Percentiles rank a stretch among this genome's conserved stretches.
These are phyloP conservation scores for Trachelus tabidus DNA, from an alignment of 2,888 invertebrate species.

Conservation along the genomic window DNA sequence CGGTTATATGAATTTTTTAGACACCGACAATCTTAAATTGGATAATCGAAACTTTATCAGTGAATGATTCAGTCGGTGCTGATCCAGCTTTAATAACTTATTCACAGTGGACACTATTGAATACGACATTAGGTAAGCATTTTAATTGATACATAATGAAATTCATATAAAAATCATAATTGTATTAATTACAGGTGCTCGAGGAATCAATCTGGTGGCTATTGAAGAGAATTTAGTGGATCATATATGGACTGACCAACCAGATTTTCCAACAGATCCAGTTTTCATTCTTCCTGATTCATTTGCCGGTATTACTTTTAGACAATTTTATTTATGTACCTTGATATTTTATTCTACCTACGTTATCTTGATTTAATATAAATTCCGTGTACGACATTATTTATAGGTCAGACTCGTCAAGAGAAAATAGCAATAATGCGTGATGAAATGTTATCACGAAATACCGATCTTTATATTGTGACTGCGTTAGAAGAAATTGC, in stretches of 20 bases:
- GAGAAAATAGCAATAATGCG: slow-evolving; percentile 37
- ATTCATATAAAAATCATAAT: background rate
- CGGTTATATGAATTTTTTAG: background rate
- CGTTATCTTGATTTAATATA: background rate
- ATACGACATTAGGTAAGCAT: slow-evolving; percentile 22
- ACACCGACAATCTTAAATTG: background rate
- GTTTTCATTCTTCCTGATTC: slow-evolving; percentile 57
- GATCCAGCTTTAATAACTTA: slow-evolving; percentile 47
- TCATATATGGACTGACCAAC: slow-evolving; percentile 60
- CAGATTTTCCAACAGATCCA: slow-evolving; percentile 56
- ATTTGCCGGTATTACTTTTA: slow-evolving; percentile 42
- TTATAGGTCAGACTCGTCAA: slow-evolving; percentile 35
- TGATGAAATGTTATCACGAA: slow-evolving; percentile 28
- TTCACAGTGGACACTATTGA: slow-evolving; percentile 40
- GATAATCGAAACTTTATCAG: slow-evolving; percentile 32
- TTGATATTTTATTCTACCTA: background rate
- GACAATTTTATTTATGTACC: background rate
- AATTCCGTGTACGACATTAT: background rate
- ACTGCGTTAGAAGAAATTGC: slow-evolving; percentile 67
- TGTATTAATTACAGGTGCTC: slow-evolving; percentile 23
- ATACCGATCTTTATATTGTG: slow-evolving; percentile 58
- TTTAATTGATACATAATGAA: background rate
- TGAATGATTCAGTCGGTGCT: slow-evolving; percentile 37
- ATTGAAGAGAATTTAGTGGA: slow-evolving; percentile 58
- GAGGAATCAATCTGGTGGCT: slow-evolving; percentile 38